These are phyloP conservation scores for Resseliella maxima DNA, from an alignment of 2,888 invertebrate genomes.

Conservation along the genomic window DNA sequence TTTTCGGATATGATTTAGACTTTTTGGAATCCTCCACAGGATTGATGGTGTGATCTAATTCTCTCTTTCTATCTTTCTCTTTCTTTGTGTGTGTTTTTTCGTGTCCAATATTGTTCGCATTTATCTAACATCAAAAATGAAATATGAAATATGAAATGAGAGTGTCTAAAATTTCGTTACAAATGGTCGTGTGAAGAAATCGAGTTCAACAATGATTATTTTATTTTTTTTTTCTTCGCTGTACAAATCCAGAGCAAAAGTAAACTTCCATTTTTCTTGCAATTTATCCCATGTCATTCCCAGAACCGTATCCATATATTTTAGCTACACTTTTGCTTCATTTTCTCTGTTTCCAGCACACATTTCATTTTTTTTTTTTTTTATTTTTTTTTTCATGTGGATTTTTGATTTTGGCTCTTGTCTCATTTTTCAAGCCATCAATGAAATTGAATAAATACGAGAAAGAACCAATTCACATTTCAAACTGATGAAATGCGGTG, in stretches of 20 bases:
- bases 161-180: background rate
- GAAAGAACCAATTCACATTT: background rate
- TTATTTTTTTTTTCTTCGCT: too few relatives aligned
- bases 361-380: background rate
- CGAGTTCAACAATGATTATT: background rate
- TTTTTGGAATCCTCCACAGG: constrained; percentile 18
- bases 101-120: background rate
- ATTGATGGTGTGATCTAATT: background rate
- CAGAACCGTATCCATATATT: constrained; percentile 12
- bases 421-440: background rate
- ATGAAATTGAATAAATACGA: background rate
- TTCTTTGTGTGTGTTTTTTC: background rate
- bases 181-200: background rate
- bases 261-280: background rate
- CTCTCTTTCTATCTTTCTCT: background rate
- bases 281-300: constrained; percentile 27
- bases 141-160: background rate
- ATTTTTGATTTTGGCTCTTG: background rate
- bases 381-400: background rate
- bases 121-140: constrained; percentile 1
- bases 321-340: too few relatives aligned
- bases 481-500: background rate
- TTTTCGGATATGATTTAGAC: constrained; percentile 24
- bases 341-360: background rate
- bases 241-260: constrained; percentile 3